Conservation (phyloP, 2,797 vertebrate genomes). For the Anabas testudineus region DNA sequence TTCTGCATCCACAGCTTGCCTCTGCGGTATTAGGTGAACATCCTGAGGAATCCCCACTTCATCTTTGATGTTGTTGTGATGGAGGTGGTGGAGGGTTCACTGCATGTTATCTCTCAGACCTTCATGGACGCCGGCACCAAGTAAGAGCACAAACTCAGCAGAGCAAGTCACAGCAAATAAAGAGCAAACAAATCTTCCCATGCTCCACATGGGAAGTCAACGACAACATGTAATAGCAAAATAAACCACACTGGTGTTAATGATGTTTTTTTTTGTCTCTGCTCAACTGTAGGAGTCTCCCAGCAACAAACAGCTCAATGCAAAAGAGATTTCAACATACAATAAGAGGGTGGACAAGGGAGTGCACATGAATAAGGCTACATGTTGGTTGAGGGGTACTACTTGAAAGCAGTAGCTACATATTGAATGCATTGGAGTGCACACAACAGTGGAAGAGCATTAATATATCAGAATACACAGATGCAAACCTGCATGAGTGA, state of each 20-base stretch:
- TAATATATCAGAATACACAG: too few relatives aligned
- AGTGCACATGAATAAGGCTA: slow-evolving; percentile 72
- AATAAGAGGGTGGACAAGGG: slow-evolving; percentile 99
- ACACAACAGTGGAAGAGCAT: too few relatives aligned
- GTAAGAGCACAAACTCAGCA: slow-evolving; percentile 98
- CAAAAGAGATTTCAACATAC: slow-evolving; percentile 98
- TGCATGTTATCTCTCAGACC: slow-evolving; percentile 97
- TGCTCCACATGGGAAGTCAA: background rate
- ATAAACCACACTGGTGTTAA: background rate
- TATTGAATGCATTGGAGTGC: too few relatives aligned
- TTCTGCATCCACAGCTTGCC: slow-evolving; percentile 85
- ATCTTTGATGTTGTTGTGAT: slow-evolving; percentile 96
- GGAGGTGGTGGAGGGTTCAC: slow-evolving; percentile 95
- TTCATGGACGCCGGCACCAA: slow-evolving; percentile 99
- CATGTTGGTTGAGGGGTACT: too few relatives aligned
- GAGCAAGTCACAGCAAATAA: slow-evolving; percentile 71
- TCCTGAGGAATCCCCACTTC: slow-evolving; percentile 97
- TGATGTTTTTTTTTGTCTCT: background rate
- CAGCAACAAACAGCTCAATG: slow-evolving; percentile 98
- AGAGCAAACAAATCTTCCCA: background rate
- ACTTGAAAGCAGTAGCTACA: too few relatives aligned
- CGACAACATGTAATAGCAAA: slow-evolving; percentile 12
- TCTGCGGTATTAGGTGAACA: slow-evolving; percentile 97
- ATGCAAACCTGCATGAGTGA: too few relatives aligned
- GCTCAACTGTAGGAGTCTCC: slow-evolving; percentile 96